A percentile compares a stretch with the other conserved stretches of the same genome.
phyloP scores from a whole-genome alignment of 2,797 vertebrate genomes.

The Dendrocincla fuliginosa region DNA sequence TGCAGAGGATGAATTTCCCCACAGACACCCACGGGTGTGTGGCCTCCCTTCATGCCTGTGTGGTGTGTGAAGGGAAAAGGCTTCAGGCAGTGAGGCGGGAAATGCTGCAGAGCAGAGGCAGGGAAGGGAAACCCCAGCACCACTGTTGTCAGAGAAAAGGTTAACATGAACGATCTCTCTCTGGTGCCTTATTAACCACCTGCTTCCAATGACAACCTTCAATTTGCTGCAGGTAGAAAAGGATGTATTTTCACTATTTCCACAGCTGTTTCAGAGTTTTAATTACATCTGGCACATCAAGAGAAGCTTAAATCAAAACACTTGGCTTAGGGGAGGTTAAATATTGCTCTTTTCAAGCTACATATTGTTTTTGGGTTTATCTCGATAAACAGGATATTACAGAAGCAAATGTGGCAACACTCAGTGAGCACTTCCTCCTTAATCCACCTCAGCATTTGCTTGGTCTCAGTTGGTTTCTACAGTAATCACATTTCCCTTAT shows the following conservation, averaged over 20 bases:
- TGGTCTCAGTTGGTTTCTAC: constrained; percentile 26
- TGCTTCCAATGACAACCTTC: neutral
- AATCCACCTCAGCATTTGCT: constrained; percentile 2
- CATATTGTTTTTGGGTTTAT: neutral
- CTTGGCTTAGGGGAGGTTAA: neutral
- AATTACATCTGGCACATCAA: constrained; percentile 6
- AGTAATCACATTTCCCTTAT: constrained; percentile 43
- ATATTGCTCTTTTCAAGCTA: neutral
- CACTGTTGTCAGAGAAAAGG: neutral
- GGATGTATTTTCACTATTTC: neutral
- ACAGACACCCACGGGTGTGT: fast-evolving
- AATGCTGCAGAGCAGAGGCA: neutral
- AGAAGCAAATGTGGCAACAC: neutral
- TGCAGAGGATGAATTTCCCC: neutral
- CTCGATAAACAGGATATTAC: neutral
- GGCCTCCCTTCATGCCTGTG: fast-evolving
- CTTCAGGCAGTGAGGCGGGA: neutral
- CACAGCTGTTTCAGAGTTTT: neutral
- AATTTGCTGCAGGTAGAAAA: neutral
- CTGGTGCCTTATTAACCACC: neutral
- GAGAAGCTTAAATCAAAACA: constrained; percentile 10
- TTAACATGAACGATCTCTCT: neutral
- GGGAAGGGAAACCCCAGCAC: neutral
- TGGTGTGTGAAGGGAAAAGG: neutral
- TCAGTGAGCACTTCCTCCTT: neutral